Evolutionary conservation across 2,888 invertebrate genomes (phyloP).

Genomic region (Agrenia bidenticulata): DNA sequence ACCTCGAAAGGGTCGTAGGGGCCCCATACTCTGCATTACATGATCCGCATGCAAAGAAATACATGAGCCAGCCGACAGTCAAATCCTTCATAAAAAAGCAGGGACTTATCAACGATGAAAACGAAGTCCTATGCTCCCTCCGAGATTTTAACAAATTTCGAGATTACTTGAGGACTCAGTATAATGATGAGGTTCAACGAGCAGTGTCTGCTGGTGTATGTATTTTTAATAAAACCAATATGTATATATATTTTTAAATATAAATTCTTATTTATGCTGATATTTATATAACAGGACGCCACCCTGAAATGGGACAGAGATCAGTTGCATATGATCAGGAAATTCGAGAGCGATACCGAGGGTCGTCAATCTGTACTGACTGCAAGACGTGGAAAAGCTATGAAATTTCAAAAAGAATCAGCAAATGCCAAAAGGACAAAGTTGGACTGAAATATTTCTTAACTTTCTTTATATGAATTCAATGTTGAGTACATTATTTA

Average conservation of each 20-base stretch:
- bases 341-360: constrained; percentile 2
- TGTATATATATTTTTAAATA: neutral
- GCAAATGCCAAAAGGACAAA: too few species aligned
- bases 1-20: constrained; percentile 26
- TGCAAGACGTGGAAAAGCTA: constrained; percentile 19
- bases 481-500: too few species aligned
- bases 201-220: neutral
- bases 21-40: constrained; percentile 43
- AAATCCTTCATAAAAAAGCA: constrained; percentile 24
- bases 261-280: neutral
- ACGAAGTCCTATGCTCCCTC: constrained; percentile 43
- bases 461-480: too few species aligned
- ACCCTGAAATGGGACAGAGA: constrained; percentile 16
- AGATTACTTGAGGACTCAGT: constrained; percentile 31
- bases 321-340: constrained; percentile 10
- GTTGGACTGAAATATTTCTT: too few species aligned
- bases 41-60: constrained; percentile 32
- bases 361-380: constrained; percentile 7
- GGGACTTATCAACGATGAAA: constrained; percentile 37
- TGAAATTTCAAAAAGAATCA: too few species aligned
- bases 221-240: constrained; percentile 12
- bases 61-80: constrained; percentile 28
- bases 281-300: constrained; percentile 15
- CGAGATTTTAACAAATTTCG: constrained; percentile 43
- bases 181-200: constrained; percentile 28